Evolutionary conservation across 1,140 invertebrate species (phyloP).

Genomic region (Bombus polaris): DNA sequence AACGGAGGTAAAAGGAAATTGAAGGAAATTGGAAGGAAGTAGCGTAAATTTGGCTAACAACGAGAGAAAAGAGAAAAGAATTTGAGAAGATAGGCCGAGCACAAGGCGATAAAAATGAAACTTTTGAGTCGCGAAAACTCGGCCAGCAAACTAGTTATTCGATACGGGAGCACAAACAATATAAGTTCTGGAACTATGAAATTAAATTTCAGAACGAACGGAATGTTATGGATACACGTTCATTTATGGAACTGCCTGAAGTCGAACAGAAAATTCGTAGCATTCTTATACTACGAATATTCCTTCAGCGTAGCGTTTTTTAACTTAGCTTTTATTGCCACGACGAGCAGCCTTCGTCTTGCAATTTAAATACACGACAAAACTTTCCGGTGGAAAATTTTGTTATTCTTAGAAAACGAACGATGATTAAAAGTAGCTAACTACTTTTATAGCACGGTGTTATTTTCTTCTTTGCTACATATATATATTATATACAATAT

Average conservation of each 20-base stretch:
- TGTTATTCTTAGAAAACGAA: background rate
- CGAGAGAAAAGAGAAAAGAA: background rate
- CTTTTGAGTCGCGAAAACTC: background rate
- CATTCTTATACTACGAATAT: background rate
- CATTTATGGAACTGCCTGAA: background rate
- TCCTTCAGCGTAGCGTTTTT: background rate
- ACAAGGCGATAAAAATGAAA: background rate
- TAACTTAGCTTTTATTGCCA: no score
- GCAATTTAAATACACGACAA: background rate
- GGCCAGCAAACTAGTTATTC: background rate
- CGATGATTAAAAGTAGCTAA: background rate
- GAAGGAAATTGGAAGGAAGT: background rate
- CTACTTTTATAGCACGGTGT: background rate
- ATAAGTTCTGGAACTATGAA: constrained; percentile 1
- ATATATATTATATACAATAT: no score
- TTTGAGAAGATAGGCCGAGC: background rate
- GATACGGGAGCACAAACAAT: background rate
- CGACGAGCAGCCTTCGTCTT: background rate
- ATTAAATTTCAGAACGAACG: background rate
- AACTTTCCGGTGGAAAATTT: background rate
- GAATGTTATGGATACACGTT: background rate
- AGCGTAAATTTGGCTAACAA: constrained; percentile 5
- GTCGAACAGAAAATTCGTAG: background rate
- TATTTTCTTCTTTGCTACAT: no score
- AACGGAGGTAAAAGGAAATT: background rate